Base-by-base conservation (phyloP, 2,888 invertebrate species). In the Prosapia bicincta region DNA sequence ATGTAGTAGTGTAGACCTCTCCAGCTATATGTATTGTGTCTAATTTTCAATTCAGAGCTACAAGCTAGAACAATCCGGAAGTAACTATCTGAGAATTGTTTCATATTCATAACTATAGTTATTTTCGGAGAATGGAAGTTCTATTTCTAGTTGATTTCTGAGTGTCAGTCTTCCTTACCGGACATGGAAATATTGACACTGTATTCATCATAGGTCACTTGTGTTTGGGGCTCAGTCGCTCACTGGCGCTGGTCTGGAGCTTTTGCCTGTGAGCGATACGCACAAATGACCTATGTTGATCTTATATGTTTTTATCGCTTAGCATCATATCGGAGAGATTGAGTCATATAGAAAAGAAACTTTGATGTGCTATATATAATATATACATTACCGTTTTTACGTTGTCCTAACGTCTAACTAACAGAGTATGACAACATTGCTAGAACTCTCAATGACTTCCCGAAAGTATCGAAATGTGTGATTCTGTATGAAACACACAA, bases 151-250 rank as follows among this genome's bases (percentile, higher is more conserved):
- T 68, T 65, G 54, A 25, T 54, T 54, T 69, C 69, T n/a, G 66
- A 30, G 43, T 26, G 74, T 77, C 76, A 73, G 67, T 69, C 74
- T 69, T 78, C 81, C 80, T 73, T 77, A 67, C 82, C 81, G 81
- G 81, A 81, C 80, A 77, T 73, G 81, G 81, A 80, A 72, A 69
- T n/a, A 70, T 71, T 76, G 79, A 77, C 80, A 77, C 77, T 78
- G 43, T 71, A 78, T 54, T 73, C 78, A 79, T 83, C 88, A 88
- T 84, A 86, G 85, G 85, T 85, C 86, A 81, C 80, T 78, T 83
- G 83, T 86, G 84, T 84, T 84, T 83, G 86, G 88, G 89, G 88
- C 88, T 89, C 88, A 88, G 86, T 87, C 86, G 84, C 83, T 86
- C 84, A 84, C 84, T 85, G 84, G 84, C 81, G 84, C 81, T 82